phyloP scores from a whole-genome alignment of 2,888 invertebrate genomes.

The Noctua pronuba region DNA sequence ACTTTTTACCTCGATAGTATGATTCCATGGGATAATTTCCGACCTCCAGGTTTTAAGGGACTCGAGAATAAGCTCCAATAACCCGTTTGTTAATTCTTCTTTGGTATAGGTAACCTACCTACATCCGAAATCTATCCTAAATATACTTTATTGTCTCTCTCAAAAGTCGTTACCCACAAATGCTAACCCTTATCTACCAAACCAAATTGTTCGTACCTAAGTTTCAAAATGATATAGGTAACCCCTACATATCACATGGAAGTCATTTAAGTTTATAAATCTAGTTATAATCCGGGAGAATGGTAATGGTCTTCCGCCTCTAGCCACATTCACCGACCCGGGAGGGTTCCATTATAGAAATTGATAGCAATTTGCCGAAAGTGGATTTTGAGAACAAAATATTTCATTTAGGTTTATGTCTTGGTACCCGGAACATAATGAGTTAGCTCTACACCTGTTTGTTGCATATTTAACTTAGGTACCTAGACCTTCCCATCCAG shows the following conservation, averaged over 20 bases:
- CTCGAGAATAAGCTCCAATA: not conserved
- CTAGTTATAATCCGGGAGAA: constrained; percentile 64
- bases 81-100: not conserved
- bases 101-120: not conserved
- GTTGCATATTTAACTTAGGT: not conserved
- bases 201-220: constrained; percentile 1
- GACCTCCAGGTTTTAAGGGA: not conserved
- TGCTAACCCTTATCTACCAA: not conserved
- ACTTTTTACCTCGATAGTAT: not conserved
- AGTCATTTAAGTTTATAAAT: constrained; percentile 64
- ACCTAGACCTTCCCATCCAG: not conserved
- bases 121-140: not conserved
- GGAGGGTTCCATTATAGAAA: constrained; percentile 52
- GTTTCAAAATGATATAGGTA: constrained; percentile 25
- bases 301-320: constrained; percentile 55
- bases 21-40: not conserved
- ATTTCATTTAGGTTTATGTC: constrained; percentile 31
- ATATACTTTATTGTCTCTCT: constrained; percentile 1
- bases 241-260: constrained; percentile 34
- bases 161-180: not conserved
- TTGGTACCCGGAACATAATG: not conserved
- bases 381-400: constrained; percentile 52
- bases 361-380: constrained; percentile 56
- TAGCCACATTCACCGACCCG: constrained; percentile 55
- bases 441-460: constrained; percentile 3